Conservation (phyloP, 2,797 vertebrate genomes). For the Coccyzus lansbergi region DNA sequence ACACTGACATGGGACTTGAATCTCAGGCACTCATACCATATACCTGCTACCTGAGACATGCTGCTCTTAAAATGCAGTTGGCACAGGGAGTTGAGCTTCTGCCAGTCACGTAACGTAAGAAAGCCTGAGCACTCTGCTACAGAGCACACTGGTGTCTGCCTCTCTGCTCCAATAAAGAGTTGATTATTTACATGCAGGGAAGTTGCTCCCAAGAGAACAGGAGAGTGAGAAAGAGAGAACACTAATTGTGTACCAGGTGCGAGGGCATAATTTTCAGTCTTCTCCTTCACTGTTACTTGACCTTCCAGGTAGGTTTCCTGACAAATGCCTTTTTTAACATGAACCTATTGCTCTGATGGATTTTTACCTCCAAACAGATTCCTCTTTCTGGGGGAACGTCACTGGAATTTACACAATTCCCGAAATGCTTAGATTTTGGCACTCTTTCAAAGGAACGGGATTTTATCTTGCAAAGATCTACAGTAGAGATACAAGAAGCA, state of each 20-base stretch:
- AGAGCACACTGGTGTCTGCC: background rate
- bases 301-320: background rate
- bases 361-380: background rate
- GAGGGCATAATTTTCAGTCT: background rate
- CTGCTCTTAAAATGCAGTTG: background rate
- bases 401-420: background rate
- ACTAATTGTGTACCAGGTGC: background rate
- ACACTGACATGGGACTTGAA: background rate
- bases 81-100: background rate
- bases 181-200: background rate
- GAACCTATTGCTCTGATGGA: background rate
- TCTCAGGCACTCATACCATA: fast-evolving
- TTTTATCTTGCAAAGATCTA: background rate
- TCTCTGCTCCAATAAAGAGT: background rate
- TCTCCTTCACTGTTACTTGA: background rate
- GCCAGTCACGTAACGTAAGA: background rate
- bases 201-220: background rate
- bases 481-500: background rate
- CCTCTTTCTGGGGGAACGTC: background rate
- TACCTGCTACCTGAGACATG: background rate
- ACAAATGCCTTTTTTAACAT: background rate
- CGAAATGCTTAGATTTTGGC: background rate
- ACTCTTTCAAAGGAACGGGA: background rate
- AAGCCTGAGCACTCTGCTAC: fast-evolving
- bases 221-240: background rate